Conservation (phyloP, 2,888 invertebrate genomes). For the Neoitamus cyanurus region DNA sequence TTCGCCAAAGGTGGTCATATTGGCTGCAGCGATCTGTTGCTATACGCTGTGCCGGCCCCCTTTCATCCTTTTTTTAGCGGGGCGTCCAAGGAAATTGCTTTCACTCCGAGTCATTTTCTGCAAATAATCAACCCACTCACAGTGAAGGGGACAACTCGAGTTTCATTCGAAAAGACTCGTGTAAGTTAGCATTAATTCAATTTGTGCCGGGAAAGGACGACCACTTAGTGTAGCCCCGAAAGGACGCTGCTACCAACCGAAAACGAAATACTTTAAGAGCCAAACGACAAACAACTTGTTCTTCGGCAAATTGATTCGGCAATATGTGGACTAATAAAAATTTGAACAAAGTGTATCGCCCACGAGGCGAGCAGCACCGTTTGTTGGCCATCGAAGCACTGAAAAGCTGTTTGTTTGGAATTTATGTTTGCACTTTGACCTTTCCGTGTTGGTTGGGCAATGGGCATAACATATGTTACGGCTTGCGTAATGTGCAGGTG, state of each 20-base stretch:
- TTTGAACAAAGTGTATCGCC: not conserved
- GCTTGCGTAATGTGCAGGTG: not conserved
- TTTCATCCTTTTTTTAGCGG: not conserved
- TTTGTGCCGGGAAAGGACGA: not conserved
- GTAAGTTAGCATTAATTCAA: not conserved
- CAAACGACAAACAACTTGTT: not conserved
- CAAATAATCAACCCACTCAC: not conserved
- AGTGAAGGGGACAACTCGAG: not conserved
- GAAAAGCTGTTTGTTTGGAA: not conserved
- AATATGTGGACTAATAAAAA: not conserved
- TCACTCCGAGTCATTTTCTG: not conserved
- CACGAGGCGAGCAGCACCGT: not conserved
- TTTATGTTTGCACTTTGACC: not conserved
- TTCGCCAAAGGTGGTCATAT: constrained; percentile 1
- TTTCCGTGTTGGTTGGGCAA: not conserved
- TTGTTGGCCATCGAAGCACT: not conserved
- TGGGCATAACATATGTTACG: not conserved
- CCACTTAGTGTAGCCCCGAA: not conserved
- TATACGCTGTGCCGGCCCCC: not conserved
- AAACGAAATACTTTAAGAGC: not conserved
- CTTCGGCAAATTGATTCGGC: not conserved
- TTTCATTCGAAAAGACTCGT: constrained; percentile 1
- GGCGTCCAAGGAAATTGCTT: constrained; percentile 19
- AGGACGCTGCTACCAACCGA: not conserved
- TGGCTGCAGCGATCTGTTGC: constrained; percentile 27